These are phyloP conservation scores for Argopecten irradians DNA, from an alignment of 1,140 invertebrate genomes.

Conservation along the genomic window DNA sequence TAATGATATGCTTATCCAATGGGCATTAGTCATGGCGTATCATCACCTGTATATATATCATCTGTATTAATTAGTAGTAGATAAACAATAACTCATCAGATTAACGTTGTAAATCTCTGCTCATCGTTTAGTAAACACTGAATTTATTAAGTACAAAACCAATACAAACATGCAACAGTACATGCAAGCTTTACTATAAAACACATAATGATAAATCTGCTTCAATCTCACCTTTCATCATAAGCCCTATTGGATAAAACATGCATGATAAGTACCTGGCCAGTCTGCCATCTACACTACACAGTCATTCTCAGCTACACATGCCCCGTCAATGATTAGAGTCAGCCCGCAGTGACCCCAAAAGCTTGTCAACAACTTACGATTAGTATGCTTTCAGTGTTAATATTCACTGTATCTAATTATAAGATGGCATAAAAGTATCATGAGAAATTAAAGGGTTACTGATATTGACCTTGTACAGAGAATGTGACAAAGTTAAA, in stretches of 20 bases:
- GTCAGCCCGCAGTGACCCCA: background rate
- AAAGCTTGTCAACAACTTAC: background rate
- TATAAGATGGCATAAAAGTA: background rate
- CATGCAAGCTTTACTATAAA: background rate
- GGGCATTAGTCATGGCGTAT: too few species aligned
- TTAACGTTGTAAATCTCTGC: too few species aligned
- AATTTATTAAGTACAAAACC: background rate
- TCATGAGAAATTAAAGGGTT: background rate
- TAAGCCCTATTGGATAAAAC: slow-evolving; percentile 32
- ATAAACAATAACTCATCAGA: too few species aligned
- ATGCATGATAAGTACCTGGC: slow-evolving; percentile 27
- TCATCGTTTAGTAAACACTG: background rate
- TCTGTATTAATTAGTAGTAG: too few species aligned
- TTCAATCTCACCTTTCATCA: slow-evolving; percentile 47
- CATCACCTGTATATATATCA: too few species aligned
- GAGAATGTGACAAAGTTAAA: background rate
- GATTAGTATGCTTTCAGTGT: background rate
- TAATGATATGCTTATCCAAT: too few species aligned
- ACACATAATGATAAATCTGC: background rate
- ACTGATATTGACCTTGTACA: background rate
- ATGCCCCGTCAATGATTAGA: background rate
- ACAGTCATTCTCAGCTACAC: background rate
- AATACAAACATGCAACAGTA: slow-evolving; percentile 2
- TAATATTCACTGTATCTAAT: background rate
- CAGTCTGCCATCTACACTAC: background rate